A percentile compares a stretch with the other conserved stretches of the same genome.
Evolutionary conservation across 1,140 invertebrate species (phyloP).

Genomic region (Lethrus apterus): DNA sequence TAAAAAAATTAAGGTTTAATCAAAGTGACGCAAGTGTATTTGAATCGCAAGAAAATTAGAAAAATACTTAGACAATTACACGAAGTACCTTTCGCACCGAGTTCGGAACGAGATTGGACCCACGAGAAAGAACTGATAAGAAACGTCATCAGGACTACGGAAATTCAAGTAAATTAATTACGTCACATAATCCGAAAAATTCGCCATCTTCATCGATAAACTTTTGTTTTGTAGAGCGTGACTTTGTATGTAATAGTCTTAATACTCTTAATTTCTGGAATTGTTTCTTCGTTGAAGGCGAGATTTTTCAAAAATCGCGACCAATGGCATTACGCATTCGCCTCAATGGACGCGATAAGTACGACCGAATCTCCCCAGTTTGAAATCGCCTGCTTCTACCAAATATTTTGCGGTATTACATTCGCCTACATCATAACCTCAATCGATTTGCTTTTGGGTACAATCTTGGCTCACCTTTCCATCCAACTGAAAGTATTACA

Average conservation of each 20-base stretch:
- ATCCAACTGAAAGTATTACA: constrained; percentile 16
- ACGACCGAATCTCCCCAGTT: constrained; percentile 6
- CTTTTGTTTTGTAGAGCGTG: constrained; percentile 3
- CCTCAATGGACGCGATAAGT: constrained; percentile 6
- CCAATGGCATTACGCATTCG: constrained; percentile 14
- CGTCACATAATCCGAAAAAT: not conserved
- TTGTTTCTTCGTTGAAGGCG: not conserved
- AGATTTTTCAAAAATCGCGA: constrained; percentile 4
- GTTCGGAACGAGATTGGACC: constrained; percentile 4
- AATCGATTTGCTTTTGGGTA: constrained; percentile 14
- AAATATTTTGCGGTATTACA: constrained; percentile 5
- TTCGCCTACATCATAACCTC: constrained; percentile 14
- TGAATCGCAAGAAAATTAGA: constrained; percentile 16
- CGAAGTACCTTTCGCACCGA: constrained; percentile 12
- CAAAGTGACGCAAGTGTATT: constrained; percentile 11
- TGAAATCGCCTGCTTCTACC: constrained; percentile 13
- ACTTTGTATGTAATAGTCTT: constrained; percentile 8
- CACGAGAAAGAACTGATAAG: constrained; percentile 11
- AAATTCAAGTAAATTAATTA: constrained; percentile 7
- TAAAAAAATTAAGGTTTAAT: constrained; percentile 12
- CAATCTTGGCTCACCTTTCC: constrained; percentile 16
- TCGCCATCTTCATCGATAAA: too few relatives aligned
- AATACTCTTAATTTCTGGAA: constrained; percentile 9
- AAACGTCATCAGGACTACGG: constrained; percentile 13
- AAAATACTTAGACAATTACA: constrained; percentile 15